Conservation (phyloP, 2,888 invertebrate species). For the Megamerina dolium region DNA sequence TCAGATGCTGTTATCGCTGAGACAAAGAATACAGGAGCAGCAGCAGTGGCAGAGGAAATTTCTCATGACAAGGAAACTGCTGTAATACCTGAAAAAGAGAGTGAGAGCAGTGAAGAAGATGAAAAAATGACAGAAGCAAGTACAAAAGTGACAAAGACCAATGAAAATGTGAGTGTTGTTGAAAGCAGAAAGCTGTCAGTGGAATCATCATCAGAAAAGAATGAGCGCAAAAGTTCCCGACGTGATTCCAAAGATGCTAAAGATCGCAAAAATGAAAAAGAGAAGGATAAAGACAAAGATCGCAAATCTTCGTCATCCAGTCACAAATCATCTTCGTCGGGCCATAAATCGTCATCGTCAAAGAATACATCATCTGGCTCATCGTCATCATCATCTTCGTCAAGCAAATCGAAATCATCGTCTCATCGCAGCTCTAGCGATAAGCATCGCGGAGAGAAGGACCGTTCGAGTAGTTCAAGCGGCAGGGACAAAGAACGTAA, state of each 20-base stretch:
- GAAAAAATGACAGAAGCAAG: conserved; percentile 22
- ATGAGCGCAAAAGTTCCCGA: conserved; percentile 27
- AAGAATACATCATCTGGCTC: conserved; percentile 25
- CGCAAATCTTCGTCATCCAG: conserved; percentile 47
- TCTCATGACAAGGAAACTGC: conserved; percentile 25
- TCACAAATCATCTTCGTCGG: conserved; percentile 45
- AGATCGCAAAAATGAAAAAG: conserved; percentile 30
- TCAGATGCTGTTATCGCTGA: not conserved
- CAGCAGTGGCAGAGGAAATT: not conserved
- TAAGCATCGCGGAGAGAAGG: conserved; percentile 48
- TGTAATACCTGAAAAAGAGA: conserved; percentile 31
- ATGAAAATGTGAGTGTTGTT: conserved; percentile 27
- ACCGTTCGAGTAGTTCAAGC: conserved; percentile 27
- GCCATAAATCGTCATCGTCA: conserved; percentile 33
- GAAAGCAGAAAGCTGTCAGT: conserved; percentile 19
- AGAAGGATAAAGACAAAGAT: conserved; percentile 43
- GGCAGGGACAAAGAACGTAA: conserved; percentile 37
- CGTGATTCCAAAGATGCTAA: conserved; percentile 10
- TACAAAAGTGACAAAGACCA: conserved; percentile 34
- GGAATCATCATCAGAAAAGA: conserved; percentile 29
- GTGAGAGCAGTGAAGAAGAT: conserved; percentile 37
- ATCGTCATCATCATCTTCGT: conserved; percentile 31
- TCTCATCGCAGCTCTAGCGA: conserved; percentile 43
- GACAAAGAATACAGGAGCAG: not conserved
- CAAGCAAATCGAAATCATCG: conserved; percentile 25